Evolutionary conservation across 2,888 invertebrate species (phyloP).

Genomic region (Habrosyne pyritoides): DNA sequence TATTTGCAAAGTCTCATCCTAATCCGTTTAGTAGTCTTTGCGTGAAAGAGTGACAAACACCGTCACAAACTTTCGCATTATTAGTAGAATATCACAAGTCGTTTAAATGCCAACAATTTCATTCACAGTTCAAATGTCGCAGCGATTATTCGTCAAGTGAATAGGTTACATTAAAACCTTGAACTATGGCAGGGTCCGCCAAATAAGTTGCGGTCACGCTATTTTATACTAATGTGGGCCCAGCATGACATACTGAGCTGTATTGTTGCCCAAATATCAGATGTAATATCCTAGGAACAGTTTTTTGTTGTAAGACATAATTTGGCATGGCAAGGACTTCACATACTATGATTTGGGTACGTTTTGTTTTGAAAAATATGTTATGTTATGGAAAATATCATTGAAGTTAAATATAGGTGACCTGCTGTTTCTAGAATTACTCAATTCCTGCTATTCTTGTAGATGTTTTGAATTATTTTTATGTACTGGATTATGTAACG

Average conservation of each 20-base stretch:
- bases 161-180: conserved; percentile 49
- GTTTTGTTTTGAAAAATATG: neutral
- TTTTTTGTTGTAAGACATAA: conserved; percentile 34
- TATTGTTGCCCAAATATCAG: conserved; percentile 53
- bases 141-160: conserved; percentile 18
- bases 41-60: too few species aligned
- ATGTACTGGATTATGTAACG: too few species aligned
- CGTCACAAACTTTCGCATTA: too few species aligned
- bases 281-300: conserved; percentile 44
- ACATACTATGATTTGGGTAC: conserved; percentile 9
- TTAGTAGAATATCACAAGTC: too few species aligned
- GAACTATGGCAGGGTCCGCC: conserved; percentile 65
- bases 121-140: conserved; percentile 12
- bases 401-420: too few species aligned
- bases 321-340: conserved; percentile 42
- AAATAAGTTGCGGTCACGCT: conserved; percentile 64
- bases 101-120: conserved; percentile 20
- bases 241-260: conserved; percentile 50
- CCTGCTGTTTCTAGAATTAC: too few species aligned
- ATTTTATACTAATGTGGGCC: conserved; percentile 59
- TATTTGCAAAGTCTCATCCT: too few species aligned
- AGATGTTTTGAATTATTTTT: too few species aligned
- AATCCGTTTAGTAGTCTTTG: too few species aligned
- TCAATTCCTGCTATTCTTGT: too few species aligned
- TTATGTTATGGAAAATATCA: too few species aligned